These are phyloP conservation scores for Dione vanillae DNA, from an alignment of 2,888 invertebrate genomes.

Conservation along the genomic window DNA sequence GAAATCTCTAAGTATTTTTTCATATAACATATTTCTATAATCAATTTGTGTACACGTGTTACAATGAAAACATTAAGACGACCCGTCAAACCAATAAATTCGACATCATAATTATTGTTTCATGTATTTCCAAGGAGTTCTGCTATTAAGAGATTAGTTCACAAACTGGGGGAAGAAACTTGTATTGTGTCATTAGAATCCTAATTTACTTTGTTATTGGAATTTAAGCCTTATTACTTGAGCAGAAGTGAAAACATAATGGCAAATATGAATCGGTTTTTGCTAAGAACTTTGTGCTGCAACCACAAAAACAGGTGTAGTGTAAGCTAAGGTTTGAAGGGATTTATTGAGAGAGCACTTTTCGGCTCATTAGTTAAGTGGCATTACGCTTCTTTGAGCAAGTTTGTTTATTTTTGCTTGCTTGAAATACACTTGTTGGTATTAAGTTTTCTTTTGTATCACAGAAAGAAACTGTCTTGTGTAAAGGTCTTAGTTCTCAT, in stretches of 20 bases:
- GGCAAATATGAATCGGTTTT: conserved; percentile 26
- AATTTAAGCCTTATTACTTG: conserved; percentile 6
- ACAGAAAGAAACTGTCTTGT: not conserved
- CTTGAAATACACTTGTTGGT: conserved; percentile 17
- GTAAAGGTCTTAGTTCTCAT: not conserved
- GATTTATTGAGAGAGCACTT: conserved; percentile 51
- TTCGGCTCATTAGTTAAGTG: conserved; percentile 50
- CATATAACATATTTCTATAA: not conserved
- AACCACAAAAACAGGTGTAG: conserved; percentile 45
- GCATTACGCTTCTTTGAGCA: conserved; percentile 42
- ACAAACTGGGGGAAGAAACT: conserved; percentile 59
- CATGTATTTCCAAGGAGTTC: conserved; percentile 56
- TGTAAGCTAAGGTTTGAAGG: conserved; percentile 50
- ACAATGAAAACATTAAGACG: conserved; percentile 12
- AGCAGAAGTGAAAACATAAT: not conserved
- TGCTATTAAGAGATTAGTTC: conserved; percentile 74
- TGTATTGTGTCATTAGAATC: conserved; percentile 49
- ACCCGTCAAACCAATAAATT: conserved; percentile 37
- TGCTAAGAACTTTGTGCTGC: conserved; percentile 43
- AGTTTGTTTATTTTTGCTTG: conserved; percentile 38
- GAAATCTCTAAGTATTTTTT: not conserved
- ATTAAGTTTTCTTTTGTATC: conserved; percentile 19
- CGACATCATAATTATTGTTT: conserved; percentile 55
- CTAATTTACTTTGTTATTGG: not conserved
- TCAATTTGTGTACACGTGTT: not conserved